phyloP scores from a whole-genome alignment of 2,797 vertebrate genomes.

The Glyptemys insculpta region DNA sequence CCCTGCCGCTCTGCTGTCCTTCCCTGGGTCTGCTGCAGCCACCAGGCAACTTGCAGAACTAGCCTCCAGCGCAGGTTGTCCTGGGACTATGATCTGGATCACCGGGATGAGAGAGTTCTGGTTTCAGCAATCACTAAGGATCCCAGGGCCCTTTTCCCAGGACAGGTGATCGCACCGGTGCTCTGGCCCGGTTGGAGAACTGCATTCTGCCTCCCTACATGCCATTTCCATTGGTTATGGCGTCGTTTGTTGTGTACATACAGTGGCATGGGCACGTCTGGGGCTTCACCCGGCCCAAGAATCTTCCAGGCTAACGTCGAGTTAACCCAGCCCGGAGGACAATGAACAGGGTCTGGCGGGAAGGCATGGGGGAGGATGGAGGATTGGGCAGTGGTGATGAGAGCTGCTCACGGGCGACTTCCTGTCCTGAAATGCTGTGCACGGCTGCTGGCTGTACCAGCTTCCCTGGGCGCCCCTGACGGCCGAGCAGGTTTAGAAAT shows the following conservation, averaged over 20 bases:
- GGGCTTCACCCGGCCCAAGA: neutral
- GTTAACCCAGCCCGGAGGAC: neutral
- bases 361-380: neutral
- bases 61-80: neutral
- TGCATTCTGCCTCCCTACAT: neutral
- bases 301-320: neutral
- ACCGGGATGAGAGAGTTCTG: too few relatives aligned
- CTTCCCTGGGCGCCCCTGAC: too few relatives aligned
- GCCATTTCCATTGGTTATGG: neutral
- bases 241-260: neutral
- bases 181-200: neutral
- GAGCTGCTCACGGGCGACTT: neutral
- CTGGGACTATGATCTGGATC: neutral
- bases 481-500: too few relatives aligned
- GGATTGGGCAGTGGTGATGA: neutral
- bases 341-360: neutral
- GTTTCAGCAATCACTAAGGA: too few relatives aligned
- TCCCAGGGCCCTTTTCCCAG: neutral
- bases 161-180: accelerated
- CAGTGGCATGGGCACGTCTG: neutral
- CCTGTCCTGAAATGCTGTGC: neutral
- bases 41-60: neutral
- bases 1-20: neutral
- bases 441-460: too few relatives aligned
- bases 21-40: neutral